phyloP scores from a whole-genome alignment of 2,888 invertebrate genomes.

The Nasonia oneida region DNA sequence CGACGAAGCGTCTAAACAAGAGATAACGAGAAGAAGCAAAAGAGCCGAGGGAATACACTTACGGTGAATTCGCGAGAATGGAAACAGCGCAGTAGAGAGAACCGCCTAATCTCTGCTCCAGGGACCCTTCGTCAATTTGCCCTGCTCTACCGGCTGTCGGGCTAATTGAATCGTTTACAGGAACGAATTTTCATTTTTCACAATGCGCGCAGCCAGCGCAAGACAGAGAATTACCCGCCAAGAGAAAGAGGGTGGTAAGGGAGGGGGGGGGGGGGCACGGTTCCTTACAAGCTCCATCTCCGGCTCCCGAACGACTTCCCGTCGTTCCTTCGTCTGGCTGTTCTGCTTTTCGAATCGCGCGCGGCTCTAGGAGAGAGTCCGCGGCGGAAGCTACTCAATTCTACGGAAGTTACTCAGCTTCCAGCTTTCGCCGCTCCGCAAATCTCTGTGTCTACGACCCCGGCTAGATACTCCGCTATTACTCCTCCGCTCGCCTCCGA shows the following conservation, averaged over 20 bases:
- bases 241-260: constrained; percentile 41
- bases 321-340: constrained; percentile 62
- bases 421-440: constrained; percentile 47
- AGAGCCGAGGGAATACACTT: constrained; percentile 24
- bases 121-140: constrained; percentile 51
- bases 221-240: background rate
- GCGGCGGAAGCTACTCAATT: constrained; percentile 55
- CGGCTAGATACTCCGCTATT: background rate
- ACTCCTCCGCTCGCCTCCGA: background rate
- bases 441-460: background rate
- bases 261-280: background rate
- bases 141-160: background rate
- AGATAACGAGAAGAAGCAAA: constrained; percentile 49
- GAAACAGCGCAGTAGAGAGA: constrained; percentile 46
- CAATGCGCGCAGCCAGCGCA: constrained; percentile 37
- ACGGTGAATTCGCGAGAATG: constrained; percentile 19
- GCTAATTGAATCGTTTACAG: constrained; percentile 66
- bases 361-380: constrained; percentile 32
- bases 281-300: constrained; percentile 68
- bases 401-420: constrained; percentile 65
- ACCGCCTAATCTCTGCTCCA: constrained; percentile 58
- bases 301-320: constrained; percentile 68
- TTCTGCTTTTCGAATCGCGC: constrained; percentile 61
- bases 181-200: constrained; percentile 63
- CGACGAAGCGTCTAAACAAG: constrained; percentile 17